These are phyloP conservation scores for Microcebus lehilahytsara DNA, from an alignment of 2,113 vertebrate species.

Conservation along the genomic window DNA sequence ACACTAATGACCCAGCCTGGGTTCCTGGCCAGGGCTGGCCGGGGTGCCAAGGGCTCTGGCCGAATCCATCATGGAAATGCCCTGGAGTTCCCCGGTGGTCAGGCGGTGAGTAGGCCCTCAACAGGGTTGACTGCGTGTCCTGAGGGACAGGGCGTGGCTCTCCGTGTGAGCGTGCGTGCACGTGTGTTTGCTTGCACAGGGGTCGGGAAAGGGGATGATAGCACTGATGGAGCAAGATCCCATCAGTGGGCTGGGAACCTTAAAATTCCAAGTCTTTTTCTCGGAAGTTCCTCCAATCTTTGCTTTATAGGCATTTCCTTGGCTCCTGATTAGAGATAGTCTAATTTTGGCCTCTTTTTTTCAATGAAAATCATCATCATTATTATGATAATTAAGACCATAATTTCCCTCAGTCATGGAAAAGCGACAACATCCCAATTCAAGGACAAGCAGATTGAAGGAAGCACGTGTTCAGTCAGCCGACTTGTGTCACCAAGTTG, in stretches of 20 bases:
- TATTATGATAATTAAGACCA: slow-evolving; percentile 8
- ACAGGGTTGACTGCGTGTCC: neutral
- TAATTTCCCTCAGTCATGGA: neutral
- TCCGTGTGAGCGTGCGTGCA: too few relatives aligned
- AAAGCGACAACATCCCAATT: neutral
- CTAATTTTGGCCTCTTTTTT: neutral
- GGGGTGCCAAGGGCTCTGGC: neutral
- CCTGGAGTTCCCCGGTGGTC: neutral
- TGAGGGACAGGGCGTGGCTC: neutral
- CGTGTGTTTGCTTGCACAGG: neutral
- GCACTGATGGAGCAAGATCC: neutral
- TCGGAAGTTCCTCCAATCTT: neutral
- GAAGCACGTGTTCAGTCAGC: neutral
- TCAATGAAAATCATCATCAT: slow-evolving; percentile 20
- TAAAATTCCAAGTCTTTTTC: neutral
- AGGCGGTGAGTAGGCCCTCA: neutral
- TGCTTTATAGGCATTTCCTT: slow-evolving; percentile 5
- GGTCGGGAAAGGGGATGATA: neutral
- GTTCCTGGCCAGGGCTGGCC: neutral
- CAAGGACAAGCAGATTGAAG: slow-evolving; percentile 1
- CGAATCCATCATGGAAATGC: neutral
- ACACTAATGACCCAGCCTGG: neutral
- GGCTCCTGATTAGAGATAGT: slow-evolving; percentile 18
- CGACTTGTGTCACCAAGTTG: neutral
- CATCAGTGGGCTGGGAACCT: neutral